Evolutionary conservation across 64 coral and sea anemone species (phyloP).

Genomic region (Cladopsammia gracilis): DNA sequence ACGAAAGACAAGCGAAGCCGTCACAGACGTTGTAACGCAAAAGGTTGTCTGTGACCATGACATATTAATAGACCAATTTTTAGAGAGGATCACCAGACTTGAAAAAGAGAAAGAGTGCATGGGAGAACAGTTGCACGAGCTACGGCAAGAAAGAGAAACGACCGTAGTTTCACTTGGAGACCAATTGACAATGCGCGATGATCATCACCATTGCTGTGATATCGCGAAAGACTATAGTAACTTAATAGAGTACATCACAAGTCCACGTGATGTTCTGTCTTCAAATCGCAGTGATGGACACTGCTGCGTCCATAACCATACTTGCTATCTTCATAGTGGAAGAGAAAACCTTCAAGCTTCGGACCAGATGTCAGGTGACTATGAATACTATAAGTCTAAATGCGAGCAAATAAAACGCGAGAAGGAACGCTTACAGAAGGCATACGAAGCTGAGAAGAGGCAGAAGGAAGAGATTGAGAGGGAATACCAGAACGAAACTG

Average conservation of each 20-base stretch:
- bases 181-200: not conserved
- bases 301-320: slow-evolving; percentile 18
- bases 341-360: slow-evolving; percentile 31
- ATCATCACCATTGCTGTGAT: slow-evolving; percentile 1
- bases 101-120: slow-evolving; percentile 87
- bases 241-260: slow-evolving; percentile 13
- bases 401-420: slow-evolving; percentile 84
- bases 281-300: not conserved
- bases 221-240: slow-evolving; percentile 26
- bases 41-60: slow-evolving; percentile 58
- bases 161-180: not conserved
- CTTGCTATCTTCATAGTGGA: slow-evolving; percentile 15
- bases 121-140: slow-evolving; percentile 62
- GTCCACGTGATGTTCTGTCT: not conserved
- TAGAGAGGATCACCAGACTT: slow-evolving; percentile 67
- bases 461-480: slow-evolving; percentile 91
- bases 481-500: slow-evolving; percentile 76
- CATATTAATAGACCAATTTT: slow-evolving; percentile 68
- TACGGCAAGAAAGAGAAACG: slow-evolving; percentile 9
- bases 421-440: slow-evolving; percentile 81
- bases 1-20: not conserved
- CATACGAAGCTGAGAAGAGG: slow-evolving; percentile 83
- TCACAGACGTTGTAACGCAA: slow-evolving; percentile 7
- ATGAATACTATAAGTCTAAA: slow-evolving; percentile 85
- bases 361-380: slow-evolving; percentile 57